A percentile compares a stretch with the other conserved stretches of the same genome.
phyloP scores from a whole-genome alignment of 2,797 vertebrate species.

The Mormyrus proboscirostris region DNA sequence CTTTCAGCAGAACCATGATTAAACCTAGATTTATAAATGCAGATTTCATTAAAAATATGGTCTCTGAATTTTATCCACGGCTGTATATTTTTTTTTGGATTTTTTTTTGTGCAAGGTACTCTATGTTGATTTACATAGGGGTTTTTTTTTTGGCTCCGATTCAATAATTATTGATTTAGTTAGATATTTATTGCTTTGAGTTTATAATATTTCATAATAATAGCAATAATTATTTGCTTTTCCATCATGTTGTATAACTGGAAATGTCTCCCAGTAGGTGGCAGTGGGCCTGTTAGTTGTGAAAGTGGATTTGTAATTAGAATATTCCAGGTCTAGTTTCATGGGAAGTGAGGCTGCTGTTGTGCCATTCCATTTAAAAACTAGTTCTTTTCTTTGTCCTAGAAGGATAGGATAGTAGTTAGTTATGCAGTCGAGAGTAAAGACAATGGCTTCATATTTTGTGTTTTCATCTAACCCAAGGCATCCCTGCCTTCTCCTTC shows the following conservation, averaged over 20 bases:
- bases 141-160: not conserved
- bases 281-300: not conserved
- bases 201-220: constrained; percentile 8
- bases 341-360: not conserved
- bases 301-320: not conserved
- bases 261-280: not conserved
- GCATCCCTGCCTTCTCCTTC: not conserved
- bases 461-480: not conserved
- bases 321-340: not conserved
- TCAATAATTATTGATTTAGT: constrained; percentile 2
- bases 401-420: not conserved
- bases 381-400: not conserved
- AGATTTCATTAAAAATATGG: not conserved
- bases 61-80: not conserved
- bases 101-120: not conserved
- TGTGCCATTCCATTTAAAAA: not conserved
- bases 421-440: not conserved
- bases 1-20: not conserved
- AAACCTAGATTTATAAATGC: not conserved
- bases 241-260: not conserved
- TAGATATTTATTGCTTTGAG: not conserved
- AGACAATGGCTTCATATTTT: not conserved
- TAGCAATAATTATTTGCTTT: not conserved
- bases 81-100: not conserved
- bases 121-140: not conserved